Base-by-base conservation (phyloP, 2,113 vertebrate species). In the Leptobrachium ailaonicum region DNA sequence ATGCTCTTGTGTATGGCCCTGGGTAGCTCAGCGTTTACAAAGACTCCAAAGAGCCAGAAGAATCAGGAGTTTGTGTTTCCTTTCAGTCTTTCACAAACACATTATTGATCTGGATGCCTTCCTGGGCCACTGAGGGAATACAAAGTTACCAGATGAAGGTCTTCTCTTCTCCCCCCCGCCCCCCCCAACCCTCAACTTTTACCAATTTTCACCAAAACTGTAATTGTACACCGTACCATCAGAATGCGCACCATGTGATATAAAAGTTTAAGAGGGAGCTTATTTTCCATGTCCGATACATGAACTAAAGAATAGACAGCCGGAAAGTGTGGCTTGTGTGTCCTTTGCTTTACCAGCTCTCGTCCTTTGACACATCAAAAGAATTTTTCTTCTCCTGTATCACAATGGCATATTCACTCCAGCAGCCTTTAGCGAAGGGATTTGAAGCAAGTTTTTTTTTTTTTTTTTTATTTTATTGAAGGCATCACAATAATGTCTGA, bases 41-140 rank as follows among this genome's bases (percentile, higher is more conserved):
- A 94, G 91, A 89, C 83, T 42, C 90, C 90, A 90, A 91, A 87
- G 79, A 91, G 86, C 89, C 87, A 88, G 88, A 91, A 92, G 91
- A 90, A 92, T 91, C 67, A 32, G 75, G 86, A 88, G 89, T 91
- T 93, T 92, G 90, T 90, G 89, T 89, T 91, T 90, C 89, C 82
- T 89, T 91, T 91, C 85, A 92, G 87, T 83, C 89, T 87, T 88
- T 91, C 87, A 86, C 87, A 90, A 90, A 90, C 89, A 89, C 86
- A 85, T 90, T 85, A 88, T 82, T 84, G 85, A 88, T 89, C 88
- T 88, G 88, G 84, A 10, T 75, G 83, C 84, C 89, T 88, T 89
- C 88, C 88, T 83, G 87, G 75, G 58, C 85, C 83, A 73, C 84
- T 86, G 20, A 12, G 82, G 83, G 82, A 89, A 86, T 87, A 85